Percentiles rank a stretch among this genome's conserved stretches.
Conservation (phyloP, 1,140 invertebrate genomes). For the Tenebrio molitor region DNA sequence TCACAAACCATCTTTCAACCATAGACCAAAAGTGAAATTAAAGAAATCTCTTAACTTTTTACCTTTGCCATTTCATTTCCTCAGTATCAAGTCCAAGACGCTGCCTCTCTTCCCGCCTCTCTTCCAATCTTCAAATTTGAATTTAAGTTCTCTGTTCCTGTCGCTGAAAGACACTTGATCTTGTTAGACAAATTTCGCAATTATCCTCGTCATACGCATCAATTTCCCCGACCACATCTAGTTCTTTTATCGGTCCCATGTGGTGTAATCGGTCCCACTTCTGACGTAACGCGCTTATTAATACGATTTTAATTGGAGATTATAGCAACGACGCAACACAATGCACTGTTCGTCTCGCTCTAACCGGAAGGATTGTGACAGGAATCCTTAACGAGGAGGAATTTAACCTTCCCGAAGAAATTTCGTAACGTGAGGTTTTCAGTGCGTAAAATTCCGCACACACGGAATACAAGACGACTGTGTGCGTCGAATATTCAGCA, state of each 20-base stretch:
- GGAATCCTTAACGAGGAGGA: constrained; percentile 22
- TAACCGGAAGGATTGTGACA: constrained; percentile 26
- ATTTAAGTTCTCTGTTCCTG: constrained; percentile 9
- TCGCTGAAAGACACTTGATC: constrained; percentile 8
- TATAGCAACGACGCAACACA: not conserved
- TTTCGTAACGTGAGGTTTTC: constrained; percentile 18
- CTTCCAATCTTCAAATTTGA: constrained; percentile 5
- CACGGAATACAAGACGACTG: not conserved
- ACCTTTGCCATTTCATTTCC: too few relatives aligned
- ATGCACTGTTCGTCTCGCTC: not conserved
- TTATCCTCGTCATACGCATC: too few relatives aligned
- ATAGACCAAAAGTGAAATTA: too few relatives aligned
- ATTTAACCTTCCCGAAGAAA: constrained; percentile 34
- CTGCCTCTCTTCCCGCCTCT: too few relatives aligned
- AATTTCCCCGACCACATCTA: not conserved
- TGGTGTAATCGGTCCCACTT: too few relatives aligned
- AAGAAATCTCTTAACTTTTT: too few relatives aligned
- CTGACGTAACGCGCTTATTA: constrained; percentile 3
- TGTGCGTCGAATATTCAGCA: constrained; percentile 14
- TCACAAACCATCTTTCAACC: too few relatives aligned
- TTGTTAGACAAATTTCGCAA: not conserved
- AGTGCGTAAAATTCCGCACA: constrained; percentile 28
- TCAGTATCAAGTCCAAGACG: too few relatives aligned
- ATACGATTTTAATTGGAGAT: constrained; percentile 14
- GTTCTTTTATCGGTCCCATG: not conserved